A percentile compares a stretch with the other conserved stretches of the same genome.
These are phyloP conservation scores for Cabera pusaria DNA, from an alignment of 2,888 invertebrate species.

Conservation along the genomic window DNA sequence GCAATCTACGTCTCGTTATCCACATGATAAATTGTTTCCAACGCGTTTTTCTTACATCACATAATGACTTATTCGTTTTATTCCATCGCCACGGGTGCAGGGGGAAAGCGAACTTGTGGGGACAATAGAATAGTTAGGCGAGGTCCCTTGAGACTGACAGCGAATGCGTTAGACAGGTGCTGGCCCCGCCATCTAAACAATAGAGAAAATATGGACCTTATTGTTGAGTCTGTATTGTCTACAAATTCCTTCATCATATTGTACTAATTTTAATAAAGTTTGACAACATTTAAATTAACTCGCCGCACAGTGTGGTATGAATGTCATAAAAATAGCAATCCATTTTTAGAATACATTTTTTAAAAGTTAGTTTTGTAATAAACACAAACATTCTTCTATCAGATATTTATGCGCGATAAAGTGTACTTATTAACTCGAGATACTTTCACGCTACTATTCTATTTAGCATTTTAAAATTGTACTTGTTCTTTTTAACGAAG, in stretches of 20 bases:
- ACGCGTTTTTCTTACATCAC: conserved; percentile 25
- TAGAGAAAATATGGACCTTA: conserved; percentile 51
- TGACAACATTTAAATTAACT: too few relatives aligned
- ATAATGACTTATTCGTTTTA: conserved; percentile 42
- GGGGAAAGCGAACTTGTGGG: conserved; percentile 54
- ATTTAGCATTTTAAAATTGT: conserved; percentile 20
- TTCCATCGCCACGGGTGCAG: conserved; percentile 46
- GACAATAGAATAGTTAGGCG: conserved; percentile 65
- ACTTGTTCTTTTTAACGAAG: conserved; percentile 14
- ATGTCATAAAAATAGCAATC: too few relatives aligned
- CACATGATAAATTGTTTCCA: conserved; percentile 4
- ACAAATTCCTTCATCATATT: too few relatives aligned
- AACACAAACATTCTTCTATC: too few relatives aligned
- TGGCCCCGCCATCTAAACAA: conserved; percentile 56
- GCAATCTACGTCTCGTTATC: background rate
- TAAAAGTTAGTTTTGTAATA: too few relatives aligned
- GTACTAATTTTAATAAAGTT: too few relatives aligned
- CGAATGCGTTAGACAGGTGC: conserved; percentile 65
- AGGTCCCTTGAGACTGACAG: conserved; percentile 49
- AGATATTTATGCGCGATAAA: too few relatives aligned
- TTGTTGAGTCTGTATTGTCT: too few relatives aligned
- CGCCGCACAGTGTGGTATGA: too few relatives aligned
- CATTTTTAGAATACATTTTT: too few relatives aligned
- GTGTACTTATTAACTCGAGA: too few relatives aligned
- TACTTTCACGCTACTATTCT: conserved; percentile 8